Evolutionary conservation across 2,797 vertebrate genomes (phyloP), one percentile per base, ranked within the genome.

Genomic region (Scomberomorus guttatus): DNA sequence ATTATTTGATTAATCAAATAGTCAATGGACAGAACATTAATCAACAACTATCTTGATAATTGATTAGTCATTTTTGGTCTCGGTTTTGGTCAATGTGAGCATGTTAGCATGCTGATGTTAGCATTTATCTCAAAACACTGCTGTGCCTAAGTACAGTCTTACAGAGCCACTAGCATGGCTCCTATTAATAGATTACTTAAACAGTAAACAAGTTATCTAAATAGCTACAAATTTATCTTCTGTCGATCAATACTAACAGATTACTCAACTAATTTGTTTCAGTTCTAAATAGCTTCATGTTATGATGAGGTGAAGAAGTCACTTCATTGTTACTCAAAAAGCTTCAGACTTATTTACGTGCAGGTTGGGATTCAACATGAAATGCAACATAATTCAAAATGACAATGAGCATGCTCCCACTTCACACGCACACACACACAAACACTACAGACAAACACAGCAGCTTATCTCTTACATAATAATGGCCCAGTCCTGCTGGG

Each of bases 381-480:
- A 63, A 34, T 5, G 32, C 29, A 37, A 60, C 51, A 2, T 32
- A 72, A 72, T 54, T 52, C 24, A 48, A 52, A 66, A 74, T 37
- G 63, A 81, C 78, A 79, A 60, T 1, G 50, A 64, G 24, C 39
- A 7, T 0, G 9, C 27, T 18, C 54, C n/a, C 22, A 22, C 63
- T 42, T 34, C 11, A 15, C 70, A 20, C 57, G 32, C 60, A 51
- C 75, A 61, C 61, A 39, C 61, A 32, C 60, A 52, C 55, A 67
- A 57, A 48, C 63, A 67, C 75, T 52, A 51, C 65, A 54, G 46
- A n/a, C 37, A 27, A 69, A 37, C 58, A 54, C 56, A 27, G 74
- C 65, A 77, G 85, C 79, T 88, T 85, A 88, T 85, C 73, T 82
- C 71, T 86, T 87, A 74, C 46, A 66, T 85, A 86, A 85, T n/a